Percentiles rank a stretch among this genome's conserved stretches.
phyloP scores from a whole-genome alignment of 2,797 vertebrate genomes.

The Myotis pilosus region DNA sequence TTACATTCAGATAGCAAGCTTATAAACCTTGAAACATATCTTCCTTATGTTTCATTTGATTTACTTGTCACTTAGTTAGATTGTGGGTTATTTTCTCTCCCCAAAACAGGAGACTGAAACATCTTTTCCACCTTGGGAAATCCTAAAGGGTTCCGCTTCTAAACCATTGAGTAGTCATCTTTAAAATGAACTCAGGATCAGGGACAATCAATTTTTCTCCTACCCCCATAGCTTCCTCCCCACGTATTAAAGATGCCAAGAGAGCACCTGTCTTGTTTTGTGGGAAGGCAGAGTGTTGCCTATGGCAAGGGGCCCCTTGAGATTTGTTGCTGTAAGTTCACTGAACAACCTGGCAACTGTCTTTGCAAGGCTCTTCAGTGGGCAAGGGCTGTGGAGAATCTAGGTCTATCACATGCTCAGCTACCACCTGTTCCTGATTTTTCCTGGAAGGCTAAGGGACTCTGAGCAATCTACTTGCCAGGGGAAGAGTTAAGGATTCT shows the following conservation, averaged over 20 bases:
- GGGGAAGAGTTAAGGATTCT: too few species aligned
- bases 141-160: background rate
- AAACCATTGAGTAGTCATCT: background rate
- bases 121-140: constrained; percentile 33
- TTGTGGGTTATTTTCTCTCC: constrained; percentile 12
- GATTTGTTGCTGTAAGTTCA: constrained; percentile 43
- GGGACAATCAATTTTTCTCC: background rate
- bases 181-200: constrained; percentile 43
- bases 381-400: background rate
- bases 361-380: constrained; percentile 21
- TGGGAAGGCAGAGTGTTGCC: constrained; percentile 52
- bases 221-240: background rate
- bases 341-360: constrained; percentile 54
- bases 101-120: background rate
- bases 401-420: background rate
- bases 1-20: background rate
- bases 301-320: constrained; percentile 59
- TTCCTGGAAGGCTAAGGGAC: too few species aligned
- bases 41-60: background rate
- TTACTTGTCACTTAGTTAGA: constrained; percentile 28
- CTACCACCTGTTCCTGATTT: too few species aligned
- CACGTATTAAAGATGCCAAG: constrained; percentile 31
- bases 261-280: constrained; percentile 58
- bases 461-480: too few species aligned
- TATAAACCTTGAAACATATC: background rate